phyloP scores from a whole-genome alignment of 2,113 vertebrate species.

The Oriolus oriolus region DNA sequence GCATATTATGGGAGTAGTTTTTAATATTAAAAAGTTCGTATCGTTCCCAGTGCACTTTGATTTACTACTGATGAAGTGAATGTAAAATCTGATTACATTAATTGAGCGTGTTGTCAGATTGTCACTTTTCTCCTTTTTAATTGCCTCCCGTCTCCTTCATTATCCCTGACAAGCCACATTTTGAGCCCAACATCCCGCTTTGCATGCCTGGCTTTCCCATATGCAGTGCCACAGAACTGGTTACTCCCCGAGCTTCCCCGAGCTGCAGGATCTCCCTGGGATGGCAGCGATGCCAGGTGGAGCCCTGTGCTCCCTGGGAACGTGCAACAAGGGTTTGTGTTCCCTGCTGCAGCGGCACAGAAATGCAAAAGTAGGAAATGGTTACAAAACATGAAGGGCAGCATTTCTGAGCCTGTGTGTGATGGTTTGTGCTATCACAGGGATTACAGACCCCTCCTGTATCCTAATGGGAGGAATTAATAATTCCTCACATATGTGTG shows the following conservation, averaged over 20 bases:
- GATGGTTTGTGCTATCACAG: neutral
- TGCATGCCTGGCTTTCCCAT: neutral
- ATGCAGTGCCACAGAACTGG: neutral
- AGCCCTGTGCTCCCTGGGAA: neutral
- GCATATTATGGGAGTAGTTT: neutral
- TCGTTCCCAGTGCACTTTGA: neutral
- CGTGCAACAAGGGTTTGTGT: fast-evolving
- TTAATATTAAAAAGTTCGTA: slow-evolving; percentile 48
- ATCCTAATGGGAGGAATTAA: neutral
- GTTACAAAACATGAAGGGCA: neutral
- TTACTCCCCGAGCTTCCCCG: neutral
- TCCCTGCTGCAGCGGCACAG: neutral
- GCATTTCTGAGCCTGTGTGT: neutral
- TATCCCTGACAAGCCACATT: neutral
- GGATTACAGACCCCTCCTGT: neutral
- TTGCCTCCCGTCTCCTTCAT: neutral
- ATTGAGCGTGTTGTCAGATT: slow-evolving; percentile 47
- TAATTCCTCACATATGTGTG: neutral
- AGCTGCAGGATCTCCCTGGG: neutral
- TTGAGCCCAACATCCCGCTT: neutral
- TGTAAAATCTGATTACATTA: slow-evolving; percentile 17
- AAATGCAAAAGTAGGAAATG: neutral
- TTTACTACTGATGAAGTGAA: neutral
- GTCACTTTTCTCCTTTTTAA: slow-evolving; percentile 40
- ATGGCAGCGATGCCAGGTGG: fast-evolving